These are phyloP conservation scores for Pemphigus obesinymphae DNA, from an alignment of 1,140 invertebrate species.

Conservation along the genomic window DNA sequence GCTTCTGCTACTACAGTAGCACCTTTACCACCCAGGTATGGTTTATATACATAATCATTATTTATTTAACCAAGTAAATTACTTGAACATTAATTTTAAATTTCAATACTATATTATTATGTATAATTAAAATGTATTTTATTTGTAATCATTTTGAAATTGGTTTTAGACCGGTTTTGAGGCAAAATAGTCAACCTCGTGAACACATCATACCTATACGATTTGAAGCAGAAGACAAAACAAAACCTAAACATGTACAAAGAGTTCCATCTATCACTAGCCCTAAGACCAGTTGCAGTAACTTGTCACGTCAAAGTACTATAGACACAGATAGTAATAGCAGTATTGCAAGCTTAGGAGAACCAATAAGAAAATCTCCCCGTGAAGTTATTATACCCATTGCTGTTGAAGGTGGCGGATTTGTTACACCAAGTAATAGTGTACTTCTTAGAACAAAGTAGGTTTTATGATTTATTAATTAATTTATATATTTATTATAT, in stretches of 20 bases:
- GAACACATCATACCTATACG: slow-evolving; percentile 60
- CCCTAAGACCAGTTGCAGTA: slow-evolving; percentile 44
- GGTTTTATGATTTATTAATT: not conserved
- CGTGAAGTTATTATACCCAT: slow-evolving; percentile 88
- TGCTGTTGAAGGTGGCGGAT: slow-evolving; percentile 79
- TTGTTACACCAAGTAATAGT: slow-evolving; percentile 70
- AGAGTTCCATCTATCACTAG: slow-evolving; percentile 44
- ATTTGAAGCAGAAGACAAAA: slow-evolving; percentile 49
- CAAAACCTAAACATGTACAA: slow-evolving; percentile 27
- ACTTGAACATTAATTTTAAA: not conserved
- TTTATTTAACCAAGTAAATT: not conserved
- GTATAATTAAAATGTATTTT: too few species aligned
- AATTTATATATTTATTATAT: too few species aligned
- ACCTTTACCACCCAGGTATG: slow-evolving; percentile 41
- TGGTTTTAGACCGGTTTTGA: slow-evolving; percentile 45
- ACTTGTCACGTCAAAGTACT: slow-evolving; percentile 63
- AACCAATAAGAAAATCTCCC: slow-evolving; percentile 80
- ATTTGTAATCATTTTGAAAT: slow-evolving; percentile 29
- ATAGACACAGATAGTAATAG: slow-evolving; percentile 64
- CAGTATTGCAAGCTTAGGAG: slow-evolving; percentile 51
- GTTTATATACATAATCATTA: too few species aligned
- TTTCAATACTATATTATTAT: not conserved
- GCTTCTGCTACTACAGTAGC: slow-evolving; percentile 51
- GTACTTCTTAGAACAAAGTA: slow-evolving; percentile 56
- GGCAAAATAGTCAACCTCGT: slow-evolving; percentile 49